These are phyloP conservation scores for Dendrocopos noguchii DNA, from an alignment of 2,113 vertebrate genomes.

Conservation along the genomic window DNA sequence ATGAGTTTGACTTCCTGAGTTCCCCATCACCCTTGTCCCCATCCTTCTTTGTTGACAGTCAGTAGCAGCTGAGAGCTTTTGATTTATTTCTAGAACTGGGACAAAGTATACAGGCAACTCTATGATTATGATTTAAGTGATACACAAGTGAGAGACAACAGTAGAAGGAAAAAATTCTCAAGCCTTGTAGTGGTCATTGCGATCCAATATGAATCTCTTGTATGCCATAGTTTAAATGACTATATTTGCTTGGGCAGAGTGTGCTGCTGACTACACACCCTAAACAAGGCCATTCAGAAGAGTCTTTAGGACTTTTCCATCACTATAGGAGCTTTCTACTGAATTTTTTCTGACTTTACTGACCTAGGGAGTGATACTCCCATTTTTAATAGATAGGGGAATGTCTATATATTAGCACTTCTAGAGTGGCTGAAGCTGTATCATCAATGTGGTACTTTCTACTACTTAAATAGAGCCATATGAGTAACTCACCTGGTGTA, in stretches of 20 bases:
- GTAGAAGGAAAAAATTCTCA: background rate
- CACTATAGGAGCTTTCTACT: background rate
- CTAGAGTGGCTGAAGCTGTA: background rate
- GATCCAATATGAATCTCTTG: background rate
- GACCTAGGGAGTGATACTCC: background rate
- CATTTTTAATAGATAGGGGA: background rate
- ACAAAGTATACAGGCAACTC: background rate
- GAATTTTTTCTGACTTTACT: background rate
- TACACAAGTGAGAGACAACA: background rate
- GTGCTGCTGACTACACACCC: background rate
- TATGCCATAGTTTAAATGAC: background rate
- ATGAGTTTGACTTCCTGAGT: background rate
- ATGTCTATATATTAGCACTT: background rate
- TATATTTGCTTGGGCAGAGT: background rate
- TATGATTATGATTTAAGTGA: background rate
- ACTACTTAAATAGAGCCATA: background rate
- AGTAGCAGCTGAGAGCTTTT: background rate
- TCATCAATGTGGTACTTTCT: background rate
- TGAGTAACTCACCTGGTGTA: background rate
- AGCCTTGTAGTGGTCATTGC: background rate
- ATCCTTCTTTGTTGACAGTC: background rate
- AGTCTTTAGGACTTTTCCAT: background rate
- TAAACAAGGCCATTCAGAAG: background rate
- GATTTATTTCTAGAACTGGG: conserved; percentile 8
- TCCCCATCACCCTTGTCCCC: background rate